phyloP scores from a whole-genome alignment of 2,113 vertebrate genomes.

The Pollachius pollachius region DNA sequence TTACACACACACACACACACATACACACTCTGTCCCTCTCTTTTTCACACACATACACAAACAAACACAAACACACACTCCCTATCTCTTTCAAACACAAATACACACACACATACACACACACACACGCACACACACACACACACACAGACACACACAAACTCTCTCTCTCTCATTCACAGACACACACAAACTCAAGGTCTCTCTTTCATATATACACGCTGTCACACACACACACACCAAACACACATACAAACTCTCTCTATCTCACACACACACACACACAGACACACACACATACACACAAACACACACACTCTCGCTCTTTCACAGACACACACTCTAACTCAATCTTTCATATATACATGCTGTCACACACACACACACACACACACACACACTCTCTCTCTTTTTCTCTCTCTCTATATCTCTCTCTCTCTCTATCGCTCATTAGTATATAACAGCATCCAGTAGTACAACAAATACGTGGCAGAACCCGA shows the following conservation, averaged over 20 bases:
- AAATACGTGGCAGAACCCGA: too few relatives aligned
- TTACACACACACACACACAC: constrained; percentile 1
- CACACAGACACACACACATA: not conserved
- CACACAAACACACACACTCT: not conserved
- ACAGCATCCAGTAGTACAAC: too few relatives aligned
- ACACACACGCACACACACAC: constrained; percentile 3
- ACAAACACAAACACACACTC: constrained; percentile 13
- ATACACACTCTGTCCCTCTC: not conserved
- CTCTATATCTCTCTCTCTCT: not conserved
- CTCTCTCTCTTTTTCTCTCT: too few relatives aligned
- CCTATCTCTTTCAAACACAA: constrained; percentile 15
- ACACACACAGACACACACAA: not conserved
- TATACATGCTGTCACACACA: constrained; percentile 31
- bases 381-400: not conserved
- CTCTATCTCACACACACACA: not conserved
- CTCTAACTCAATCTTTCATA: not conserved
- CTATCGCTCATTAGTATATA: not conserved
- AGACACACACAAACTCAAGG: not conserved
- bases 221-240: not conserved
- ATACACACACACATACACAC: constrained; percentile 35
- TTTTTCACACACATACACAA: constrained; percentile 38
- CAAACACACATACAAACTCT: not conserved
- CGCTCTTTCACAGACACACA: not conserved
- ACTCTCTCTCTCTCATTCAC: not conserved
- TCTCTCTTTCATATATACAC: constrained; percentile 27